Evolutionary conservation across 2,797 vertebrate genomes (phyloP).

Genomic region (Poeciliopsis presidionis): DNA sequence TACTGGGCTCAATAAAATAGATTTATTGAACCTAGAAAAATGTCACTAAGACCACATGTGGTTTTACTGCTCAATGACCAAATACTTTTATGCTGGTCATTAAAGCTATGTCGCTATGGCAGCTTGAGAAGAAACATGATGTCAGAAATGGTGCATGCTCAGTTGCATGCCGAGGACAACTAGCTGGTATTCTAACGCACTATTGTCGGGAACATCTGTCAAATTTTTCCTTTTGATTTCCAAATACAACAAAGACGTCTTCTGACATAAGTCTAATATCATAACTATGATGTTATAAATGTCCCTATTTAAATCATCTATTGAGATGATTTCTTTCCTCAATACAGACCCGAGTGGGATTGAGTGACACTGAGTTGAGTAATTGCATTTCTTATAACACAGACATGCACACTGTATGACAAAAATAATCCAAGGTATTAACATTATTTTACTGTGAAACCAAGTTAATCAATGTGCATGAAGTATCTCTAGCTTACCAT

Average conservation of each 20-base stretch:
- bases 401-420: background rate
- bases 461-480: background rate
- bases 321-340: background rate
- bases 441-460: background rate
- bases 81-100: background rate
- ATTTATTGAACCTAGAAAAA: background rate
- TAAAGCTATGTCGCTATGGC: background rate
- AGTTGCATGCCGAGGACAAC: background rate
- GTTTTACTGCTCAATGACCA: background rate
- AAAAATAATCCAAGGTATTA: background rate
- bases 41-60: background rate
- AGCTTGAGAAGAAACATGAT: background rate
- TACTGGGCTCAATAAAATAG: background rate
- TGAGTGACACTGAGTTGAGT: background rate
- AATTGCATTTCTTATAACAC: background rate
- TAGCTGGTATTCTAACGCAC: background rate
- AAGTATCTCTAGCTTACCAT: background rate
- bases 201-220: background rate
- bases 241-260: background rate
- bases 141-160: background rate
- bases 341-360: background rate
- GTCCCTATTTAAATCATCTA: too few relatives aligned
- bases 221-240: background rate
- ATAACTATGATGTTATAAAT: background rate
- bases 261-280: background rate